Evolutionary conservation across 2,797 vertebrate genomes (phyloP).

Genomic region (Lithobates sylvaticus): DNA sequence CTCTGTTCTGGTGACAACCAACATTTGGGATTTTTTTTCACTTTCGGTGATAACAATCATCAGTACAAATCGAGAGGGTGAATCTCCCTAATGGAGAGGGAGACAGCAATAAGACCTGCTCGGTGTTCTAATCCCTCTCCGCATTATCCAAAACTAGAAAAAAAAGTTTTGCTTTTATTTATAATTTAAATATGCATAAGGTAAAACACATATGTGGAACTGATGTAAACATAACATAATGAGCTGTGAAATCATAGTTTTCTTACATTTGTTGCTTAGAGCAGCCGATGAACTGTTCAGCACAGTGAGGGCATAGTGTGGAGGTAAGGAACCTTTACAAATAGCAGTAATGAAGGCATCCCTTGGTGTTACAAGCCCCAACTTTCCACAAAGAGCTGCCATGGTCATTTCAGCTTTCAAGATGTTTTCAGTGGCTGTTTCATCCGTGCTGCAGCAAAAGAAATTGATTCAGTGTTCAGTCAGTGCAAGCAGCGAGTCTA

Average conservation of each 20-base stretch:
- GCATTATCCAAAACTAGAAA: too few relatives aligned
- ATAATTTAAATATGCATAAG: neutral
- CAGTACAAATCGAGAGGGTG: too few relatives aligned
- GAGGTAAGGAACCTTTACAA: slow-evolving; percentile 97
- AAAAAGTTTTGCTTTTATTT: neutral
- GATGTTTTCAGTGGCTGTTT: slow-evolving; percentile 97
- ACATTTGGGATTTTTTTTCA: too few relatives aligned
- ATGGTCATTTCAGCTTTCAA: slow-evolving; percentile 96
- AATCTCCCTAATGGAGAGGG: too few relatives aligned
- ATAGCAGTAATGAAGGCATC: slow-evolving; percentile 98
- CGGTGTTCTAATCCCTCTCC: too few relatives aligned
- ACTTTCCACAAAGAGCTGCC: slow-evolving; percentile 93
- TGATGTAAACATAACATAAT: neutral
- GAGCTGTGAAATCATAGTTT: neutral
- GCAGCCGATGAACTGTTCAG: slow-evolving; percentile 84
- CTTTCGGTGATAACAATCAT: too few relatives aligned
- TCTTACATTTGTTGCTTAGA: slow-evolving; percentile 90
- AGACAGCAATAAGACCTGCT: too few relatives aligned
- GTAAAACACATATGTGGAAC: neutral
- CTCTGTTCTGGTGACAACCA: too few relatives aligned
- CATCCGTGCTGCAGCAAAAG: slow-evolving; percentile 87
- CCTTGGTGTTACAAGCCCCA: slow-evolving; percentile 94
- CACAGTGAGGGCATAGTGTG: slow-evolving; percentile 95
- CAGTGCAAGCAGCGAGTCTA: neutral
- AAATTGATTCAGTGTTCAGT: neutral